Evolutionary conservation across 2,888 invertebrate species (phyloP), one percentile per base, ranked within the genome.

Genomic region (Digitonthophagus gazella): DNA sequence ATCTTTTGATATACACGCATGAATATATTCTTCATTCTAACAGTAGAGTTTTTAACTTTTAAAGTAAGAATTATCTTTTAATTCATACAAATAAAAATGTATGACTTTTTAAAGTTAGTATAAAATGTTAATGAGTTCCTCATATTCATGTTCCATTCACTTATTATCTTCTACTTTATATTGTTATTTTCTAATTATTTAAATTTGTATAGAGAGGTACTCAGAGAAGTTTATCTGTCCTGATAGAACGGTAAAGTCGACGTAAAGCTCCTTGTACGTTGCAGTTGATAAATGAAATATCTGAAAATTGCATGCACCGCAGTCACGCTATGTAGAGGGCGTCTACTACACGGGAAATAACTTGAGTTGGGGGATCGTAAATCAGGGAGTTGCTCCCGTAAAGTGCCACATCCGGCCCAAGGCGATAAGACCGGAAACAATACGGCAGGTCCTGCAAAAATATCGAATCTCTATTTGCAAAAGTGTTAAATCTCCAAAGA

Each of bases 381-480:
- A 61, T 61, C 61, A 19, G 18, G 61, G 20, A 61, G 19, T 18
- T 18, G 61, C 19, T 19, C n/a, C 61, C 19, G 61, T 61, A 61
- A 61, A 61, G 61, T 61, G 61, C 61, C 61, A 61, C 61, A 61
- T 61, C 61, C 61, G 61, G 18, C 61, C 19, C 4, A 14, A 18
- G 61, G 61, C 18, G 61, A 61, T 61, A 61, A 61, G 61, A 19
- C 61, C 61, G 61, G 61, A 61, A 61, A 61, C 61, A 61, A 61
- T 61, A 61, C 61, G 61, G 57, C 57, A 16, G 61, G n/a, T 19
- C 19, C 18, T 18, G n/a, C 20, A 61, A 61, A 61, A 61, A 61
- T 61, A 61, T 61, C 61, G 61, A 61, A 61, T 61, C 18, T 61
- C 61, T 61, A 61, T 61, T 61, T 61, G 61, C 61, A 61, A n/a